Percentiles rank a stretch among this genome's conserved stretches.
phyloP scores from a whole-genome alignment of 2,113 vertebrate species.

The Axis porcinus region DNA sequence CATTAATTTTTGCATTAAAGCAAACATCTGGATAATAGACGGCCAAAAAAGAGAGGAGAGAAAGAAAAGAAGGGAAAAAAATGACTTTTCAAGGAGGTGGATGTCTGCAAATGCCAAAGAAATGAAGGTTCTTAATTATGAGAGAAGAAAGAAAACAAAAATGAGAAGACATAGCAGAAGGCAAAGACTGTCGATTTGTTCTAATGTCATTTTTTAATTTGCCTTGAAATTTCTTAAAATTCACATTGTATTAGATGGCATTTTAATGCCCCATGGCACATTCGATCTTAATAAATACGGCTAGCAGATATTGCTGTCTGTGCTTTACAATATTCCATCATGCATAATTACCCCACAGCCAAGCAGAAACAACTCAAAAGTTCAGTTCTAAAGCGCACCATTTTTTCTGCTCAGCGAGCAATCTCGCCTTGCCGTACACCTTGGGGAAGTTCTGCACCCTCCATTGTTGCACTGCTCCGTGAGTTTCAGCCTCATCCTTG shows the following conservation, averaged over 20 bases:
- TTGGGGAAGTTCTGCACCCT: not conserved
- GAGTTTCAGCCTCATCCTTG: conserved; percentile 22
- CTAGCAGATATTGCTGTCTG: not conserved
- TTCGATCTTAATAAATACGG: conserved; percentile 24
- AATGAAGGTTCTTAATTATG: conserved; percentile 15
- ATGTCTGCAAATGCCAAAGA: not conserved
- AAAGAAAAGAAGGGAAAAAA: not conserved
- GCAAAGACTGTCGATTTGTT: not conserved
- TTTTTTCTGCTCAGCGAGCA: conserved; percentile 12
- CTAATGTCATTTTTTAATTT: not conserved
- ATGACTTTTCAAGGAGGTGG: not conserved
- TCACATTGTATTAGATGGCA: not conserved
- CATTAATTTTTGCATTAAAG: conserved; percentile 49
- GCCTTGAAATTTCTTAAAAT: conserved; percentile 36
- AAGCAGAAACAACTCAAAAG: conserved; percentile 23
- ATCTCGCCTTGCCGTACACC: conserved; percentile 14
- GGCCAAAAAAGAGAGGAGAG: not conserved
- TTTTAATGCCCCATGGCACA: not conserved
- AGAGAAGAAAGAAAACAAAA: not conserved
- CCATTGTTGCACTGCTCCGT: not conserved
- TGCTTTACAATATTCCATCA: not conserved
- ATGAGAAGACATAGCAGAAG: not conserved
- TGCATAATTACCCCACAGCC: not conserved
- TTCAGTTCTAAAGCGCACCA: not conserved
- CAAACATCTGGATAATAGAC: conserved; percentile 19